Evolutionary conservation across 1,140 invertebrate species (phyloP).

Genomic region (Arctopsyche grandis): DNA sequence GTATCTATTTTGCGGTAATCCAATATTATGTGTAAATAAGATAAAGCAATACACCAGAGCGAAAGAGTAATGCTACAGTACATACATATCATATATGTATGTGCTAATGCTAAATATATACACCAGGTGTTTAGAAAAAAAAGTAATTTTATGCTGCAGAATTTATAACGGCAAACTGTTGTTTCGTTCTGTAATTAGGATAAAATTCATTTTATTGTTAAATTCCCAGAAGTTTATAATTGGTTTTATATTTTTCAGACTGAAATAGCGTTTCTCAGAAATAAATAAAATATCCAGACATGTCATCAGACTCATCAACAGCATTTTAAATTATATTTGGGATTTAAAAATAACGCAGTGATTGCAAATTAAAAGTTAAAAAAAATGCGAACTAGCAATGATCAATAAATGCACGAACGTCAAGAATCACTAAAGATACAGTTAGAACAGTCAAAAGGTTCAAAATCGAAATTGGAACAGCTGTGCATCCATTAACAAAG

Average conservation of each 20-base stretch:
- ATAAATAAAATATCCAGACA: too few relatives aligned
- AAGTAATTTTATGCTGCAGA: not conserved
- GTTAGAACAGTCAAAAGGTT: slow-evolving; percentile 14
- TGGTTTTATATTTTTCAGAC: too few relatives aligned
- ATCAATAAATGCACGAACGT: too few relatives aligned
- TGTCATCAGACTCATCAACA: too few relatives aligned
- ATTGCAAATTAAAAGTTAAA: too few relatives aligned
- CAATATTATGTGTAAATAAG: not conserved
- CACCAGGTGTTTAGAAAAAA: not conserved
- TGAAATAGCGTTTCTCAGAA: too few relatives aligned
- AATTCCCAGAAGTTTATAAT: not conserved
- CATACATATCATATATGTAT: too few relatives aligned
- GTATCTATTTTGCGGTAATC: not conserved
- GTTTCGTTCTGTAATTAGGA: not conserved
- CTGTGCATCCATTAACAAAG: slow-evolving; percentile 46
- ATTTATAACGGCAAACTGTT: not conserved
- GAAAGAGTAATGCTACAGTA: not conserved
- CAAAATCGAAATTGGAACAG: slow-evolving; percentile 45
- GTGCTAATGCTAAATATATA: too few relatives aligned
- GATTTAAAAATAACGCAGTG: too few relatives aligned
- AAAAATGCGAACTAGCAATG: too few relatives aligned
- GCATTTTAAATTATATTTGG: too few relatives aligned
- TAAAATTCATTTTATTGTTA: not conserved
- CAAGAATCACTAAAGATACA: too few relatives aligned
- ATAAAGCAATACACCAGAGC: not conserved